Evolutionary conservation across 1,140 invertebrate species (phyloP).

Genomic region (Eurosta solidaginis): DNA sequence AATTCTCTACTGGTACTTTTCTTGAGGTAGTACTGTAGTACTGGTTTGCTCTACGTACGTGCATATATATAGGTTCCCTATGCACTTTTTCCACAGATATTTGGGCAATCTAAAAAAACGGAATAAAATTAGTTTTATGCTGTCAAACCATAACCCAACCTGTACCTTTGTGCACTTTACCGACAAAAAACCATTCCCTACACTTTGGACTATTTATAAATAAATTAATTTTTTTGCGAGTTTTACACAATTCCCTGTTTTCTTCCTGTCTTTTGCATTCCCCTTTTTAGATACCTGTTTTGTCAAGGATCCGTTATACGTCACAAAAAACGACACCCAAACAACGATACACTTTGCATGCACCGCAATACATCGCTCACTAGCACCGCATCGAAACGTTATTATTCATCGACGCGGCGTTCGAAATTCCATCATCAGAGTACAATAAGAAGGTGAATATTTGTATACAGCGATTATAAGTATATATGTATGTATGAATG

Average conservation of each 20-base stretch:
- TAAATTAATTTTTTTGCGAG: background rate
- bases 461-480: background rate
- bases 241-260: background rate
- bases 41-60: no score
- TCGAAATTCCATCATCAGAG: slow-evolving; percentile 54
- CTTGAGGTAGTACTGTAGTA: no score
- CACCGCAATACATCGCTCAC: slow-evolving; percentile 57
- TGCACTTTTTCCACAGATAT: no score
- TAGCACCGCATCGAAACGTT: slow-evolving; percentile 56
- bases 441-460: slow-evolving; percentile 52
- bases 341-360: slow-evolving; percentile 54
- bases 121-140: no score
- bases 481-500: background rate
- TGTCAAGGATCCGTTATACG: slow-evolving; percentile 48
- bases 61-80: no score
- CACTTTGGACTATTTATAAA: background rate
- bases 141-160: no score
- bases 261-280: background rate
- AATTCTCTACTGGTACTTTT: no score
- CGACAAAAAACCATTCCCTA: no score
- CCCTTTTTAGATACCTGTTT: slow-evolving; percentile 49
- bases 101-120: no score
- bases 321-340: slow-evolving; percentile 49
- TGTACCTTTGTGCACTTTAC: background rate
- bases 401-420: slow-evolving; percentile 41